phyloP scores from a whole-genome alignment of 2,888 invertebrate genomes.

The Drosophila rubida region DNA sequence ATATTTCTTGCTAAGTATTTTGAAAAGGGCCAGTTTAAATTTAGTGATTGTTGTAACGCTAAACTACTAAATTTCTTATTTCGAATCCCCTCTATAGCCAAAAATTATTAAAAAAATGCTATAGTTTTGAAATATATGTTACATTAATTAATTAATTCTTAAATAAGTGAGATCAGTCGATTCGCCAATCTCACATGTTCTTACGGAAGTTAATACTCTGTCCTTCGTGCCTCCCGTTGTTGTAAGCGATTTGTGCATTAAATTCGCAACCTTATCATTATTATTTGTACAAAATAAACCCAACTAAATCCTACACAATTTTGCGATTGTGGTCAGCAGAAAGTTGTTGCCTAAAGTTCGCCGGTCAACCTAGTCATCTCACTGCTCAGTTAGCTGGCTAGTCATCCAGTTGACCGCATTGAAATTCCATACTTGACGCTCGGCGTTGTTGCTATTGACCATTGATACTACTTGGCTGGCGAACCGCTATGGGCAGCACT shows the following conservation, averaged over 20 bases:
- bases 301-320: slow-evolving; percentile 53
- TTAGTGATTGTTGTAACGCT: too few relatives aligned
- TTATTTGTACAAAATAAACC: slow-evolving; percentile 66
- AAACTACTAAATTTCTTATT: too few relatives aligned
- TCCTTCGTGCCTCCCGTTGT: slow-evolving; percentile 22
- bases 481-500: slow-evolving; percentile 47
- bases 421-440: slow-evolving; percentile 73
- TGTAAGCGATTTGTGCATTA: slow-evolving; percentile 69
- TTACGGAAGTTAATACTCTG: slow-evolving; percentile 1
- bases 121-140: too few relatives aligned
- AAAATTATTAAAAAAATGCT: too few relatives aligned
- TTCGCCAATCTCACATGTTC: too few relatives aligned
- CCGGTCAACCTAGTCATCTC: slow-evolving; percentile 30
- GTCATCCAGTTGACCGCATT: slow-evolving; percentile 74
- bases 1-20: too few relatives aligned
- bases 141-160: too few relatives aligned
- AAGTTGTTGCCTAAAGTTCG: slow-evolving; percentile 31
- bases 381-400: slow-evolving; percentile 35
- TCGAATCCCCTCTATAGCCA: too few relatives aligned
- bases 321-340: slow-evolving; percentile 69
- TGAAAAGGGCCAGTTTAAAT: too few relatives aligned
- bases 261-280: slow-evolving; percentile 65
- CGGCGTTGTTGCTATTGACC: slow-evolving; percentile 74
- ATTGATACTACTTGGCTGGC: slow-evolving; percentile 62
- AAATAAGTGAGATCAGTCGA: too few relatives aligned